These are phyloP conservation scores for Cylindroiulus punctatus DNA, from an alignment of 2,888 invertebrate genomes.

Conservation along the genomic window DNA sequence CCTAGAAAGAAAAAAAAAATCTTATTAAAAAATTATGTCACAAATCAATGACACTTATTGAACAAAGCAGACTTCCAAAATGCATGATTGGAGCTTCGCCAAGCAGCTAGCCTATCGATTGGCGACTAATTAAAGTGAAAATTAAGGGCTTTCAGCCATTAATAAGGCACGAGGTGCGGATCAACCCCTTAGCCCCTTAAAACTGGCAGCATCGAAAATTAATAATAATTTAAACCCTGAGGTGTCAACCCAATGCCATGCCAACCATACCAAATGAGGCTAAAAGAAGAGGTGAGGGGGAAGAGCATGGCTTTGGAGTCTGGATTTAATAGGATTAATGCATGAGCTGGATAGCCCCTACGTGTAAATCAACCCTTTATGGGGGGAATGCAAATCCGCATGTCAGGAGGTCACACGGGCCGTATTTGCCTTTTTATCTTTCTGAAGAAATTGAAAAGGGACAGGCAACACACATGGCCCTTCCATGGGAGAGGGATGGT, in stretches of 20 bases:
- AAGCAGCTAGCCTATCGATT: neutral
- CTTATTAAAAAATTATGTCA: neutral
- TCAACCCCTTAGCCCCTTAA: neutral
- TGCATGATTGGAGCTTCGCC: neutral
- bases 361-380: constrained; percentile 37
- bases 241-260: constrained; percentile 29
- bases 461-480: neutral
- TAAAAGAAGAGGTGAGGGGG: neutral
- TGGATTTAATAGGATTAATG: constrained; percentile 15
- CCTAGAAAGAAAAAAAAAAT: too few relatives aligned
- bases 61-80: too few relatives aligned
- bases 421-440: neutral
- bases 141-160: constrained; percentile 13
- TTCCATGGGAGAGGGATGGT: neutral
- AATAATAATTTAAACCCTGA: constrained; percentile 11
- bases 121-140: constrained; percentile 15
- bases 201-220: constrained; percentile 20
- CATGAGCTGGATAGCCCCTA: constrained; percentile 29
- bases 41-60: neutral
- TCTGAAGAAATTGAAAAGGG: constrained; percentile 11
- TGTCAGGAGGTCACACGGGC: constrained; percentile 30
- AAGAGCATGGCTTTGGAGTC: neutral
- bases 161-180: constrained; percentile 21
- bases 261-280: constrained; percentile 27
- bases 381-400: neutral